These are phyloP conservation scores for Caenorhabditis imperialis DNA, from an alignment of 2,888 invertebrate species.

Conservation along the genomic window DNA sequence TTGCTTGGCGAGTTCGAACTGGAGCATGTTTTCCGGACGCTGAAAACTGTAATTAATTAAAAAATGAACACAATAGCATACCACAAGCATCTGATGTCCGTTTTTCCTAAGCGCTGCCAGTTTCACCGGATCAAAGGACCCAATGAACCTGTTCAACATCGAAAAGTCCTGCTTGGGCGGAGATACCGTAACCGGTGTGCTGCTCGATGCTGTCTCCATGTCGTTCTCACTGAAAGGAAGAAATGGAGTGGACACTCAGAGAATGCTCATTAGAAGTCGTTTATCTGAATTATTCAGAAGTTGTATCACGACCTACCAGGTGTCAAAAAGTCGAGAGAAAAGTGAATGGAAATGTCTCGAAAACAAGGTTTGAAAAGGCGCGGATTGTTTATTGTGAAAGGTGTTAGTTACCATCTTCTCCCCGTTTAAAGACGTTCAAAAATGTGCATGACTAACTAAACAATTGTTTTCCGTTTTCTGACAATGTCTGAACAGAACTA, in stretches of 20 bases:
- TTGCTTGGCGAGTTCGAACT: slow-evolving; percentile 33
- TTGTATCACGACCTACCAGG: slow-evolving; percentile 14
- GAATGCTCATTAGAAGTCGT: too few relatives aligned
- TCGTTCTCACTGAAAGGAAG: slow-evolving; percentile 49
- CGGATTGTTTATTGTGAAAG: slow-evolving; percentile 14
- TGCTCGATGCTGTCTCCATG: slow-evolving; percentile 33
- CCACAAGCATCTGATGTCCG: slow-evolving; percentile 16
- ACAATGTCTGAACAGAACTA: too few relatives aligned
- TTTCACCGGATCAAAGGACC: slow-evolving; percentile 11
- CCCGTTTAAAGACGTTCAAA: slow-evolving; percentile 20
- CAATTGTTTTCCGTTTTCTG: slow-evolving; percentile 30
- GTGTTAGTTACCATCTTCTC: slow-evolving; percentile 10
- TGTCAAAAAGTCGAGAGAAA: neutral
- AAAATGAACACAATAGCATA: slow-evolving; percentile 12
- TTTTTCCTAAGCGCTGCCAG: slow-evolving; percentile 18
- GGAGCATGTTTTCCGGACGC: slow-evolving; percentile 41
- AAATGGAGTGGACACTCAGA: neutral
- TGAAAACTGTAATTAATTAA: slow-evolving; percentile 16
- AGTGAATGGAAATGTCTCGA: slow-evolving; percentile 27
- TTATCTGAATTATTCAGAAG: slow-evolving; percentile 29
- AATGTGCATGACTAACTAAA: slow-evolving; percentile 53
- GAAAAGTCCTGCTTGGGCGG: slow-evolving; percentile 23
- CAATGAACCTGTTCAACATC: slow-evolving; percentile 36
- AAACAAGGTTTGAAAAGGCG: slow-evolving; percentile 39
- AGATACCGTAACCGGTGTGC: neutral